Evolutionary conservation across 2,888 invertebrate genomes (phyloP), one percentile per base, ranked within the genome.

Genomic region (Cyrtodaria siliqua): DNA sequence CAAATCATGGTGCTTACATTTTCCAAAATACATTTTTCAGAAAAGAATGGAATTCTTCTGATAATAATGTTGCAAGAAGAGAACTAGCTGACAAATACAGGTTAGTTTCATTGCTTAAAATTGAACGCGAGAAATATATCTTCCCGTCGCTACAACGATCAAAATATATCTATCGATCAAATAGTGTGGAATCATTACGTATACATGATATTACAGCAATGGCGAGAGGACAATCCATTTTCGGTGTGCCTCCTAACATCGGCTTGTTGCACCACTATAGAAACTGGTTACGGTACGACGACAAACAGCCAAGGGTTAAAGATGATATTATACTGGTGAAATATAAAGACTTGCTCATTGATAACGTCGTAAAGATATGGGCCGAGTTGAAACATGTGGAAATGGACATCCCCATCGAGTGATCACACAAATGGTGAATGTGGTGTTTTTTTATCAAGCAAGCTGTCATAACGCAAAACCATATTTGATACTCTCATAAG

Each of bases 181-280:
- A 42, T 12, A 26, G 38, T 4, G 38, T 53, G 14, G 63, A 53
- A 4, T 2, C 33, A 18, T 4, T 33, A 16, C 42, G 38, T 1
- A 53, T 44, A 18, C 63, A 63, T 26, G 24, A 53, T 26, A 24
- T 63, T 8, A 8, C 24, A 2, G 33, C 14, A 27, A 18, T 26
- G n/a, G 27, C 33, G 6, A 16, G n/a, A 27, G 9, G 23, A 12
- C 3, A n/a, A n/a, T 16, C 40, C 24, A 29, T 14, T 14, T n/a
- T 1, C 1, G 26, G 18, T 16, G 40, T 63, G 2, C 20, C 20
- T 42, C 53, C 63, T 2, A 23, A 33, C 12, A 16, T 26, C 4
- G 63, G 40, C 1, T 44, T 63, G 8, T 14, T 63, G 55, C 63
- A 63, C 20, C 63, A 63, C 27, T 63, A 63, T 29, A 26, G 63